Evolutionary conservation across 2,113 vertebrate species (phyloP), one percentile per base, ranked within the genome.

Genomic region (Callocephalon fimbriatum): DNA sequence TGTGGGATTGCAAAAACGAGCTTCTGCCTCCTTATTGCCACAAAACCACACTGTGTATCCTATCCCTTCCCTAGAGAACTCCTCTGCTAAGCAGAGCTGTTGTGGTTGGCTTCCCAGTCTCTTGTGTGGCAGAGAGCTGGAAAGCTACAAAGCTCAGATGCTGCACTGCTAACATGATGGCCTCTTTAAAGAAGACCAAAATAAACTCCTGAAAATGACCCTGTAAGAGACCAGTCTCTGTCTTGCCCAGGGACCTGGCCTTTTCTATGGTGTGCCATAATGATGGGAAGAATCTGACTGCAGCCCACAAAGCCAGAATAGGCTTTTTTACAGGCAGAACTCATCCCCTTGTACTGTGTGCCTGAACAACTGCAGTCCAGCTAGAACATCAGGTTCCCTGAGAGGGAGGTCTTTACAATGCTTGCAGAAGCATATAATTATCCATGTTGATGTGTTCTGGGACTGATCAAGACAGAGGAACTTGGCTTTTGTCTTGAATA

Each of bases 21-120:
- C 80, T 96, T 74, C 91, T 97, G 85, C 93, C 93, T 96, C 92
- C 80, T 94, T 93, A n/a, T 25, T 93, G 78, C 97, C 89, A n/a
- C 93, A 96, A 97, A 97, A 88, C 95, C 94, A 77, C 88, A 29
- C 25, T 86, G 38, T 38, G 70, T 59, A 80, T 96, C 47, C 47
- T 94, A 72, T 37, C 48, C 86, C 44, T 96, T 97, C 93, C 87
- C 89, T 81, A 63, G 87, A 94, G 96, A 88, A 35, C 73, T 96
- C 47, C n/a, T 97, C 53, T 95, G 85, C 96, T 80, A 73, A 92
- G 93, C 76, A 51, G 83, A 93, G 82, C 73, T 88, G 27, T 63
- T 97, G 92, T 86, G 93, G 92, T 93, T 96, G 92, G 74, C 66
- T 95, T 96, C 82, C 54, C 44, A 87, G 40, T 87, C 71, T 94